A percentile compares a stretch with the other conserved stretches of the same genome.
These are phyloP conservation scores for Ceryle rudis DNA, from an alignment of 2,797 vertebrate species.

Conservation along the genomic window DNA sequence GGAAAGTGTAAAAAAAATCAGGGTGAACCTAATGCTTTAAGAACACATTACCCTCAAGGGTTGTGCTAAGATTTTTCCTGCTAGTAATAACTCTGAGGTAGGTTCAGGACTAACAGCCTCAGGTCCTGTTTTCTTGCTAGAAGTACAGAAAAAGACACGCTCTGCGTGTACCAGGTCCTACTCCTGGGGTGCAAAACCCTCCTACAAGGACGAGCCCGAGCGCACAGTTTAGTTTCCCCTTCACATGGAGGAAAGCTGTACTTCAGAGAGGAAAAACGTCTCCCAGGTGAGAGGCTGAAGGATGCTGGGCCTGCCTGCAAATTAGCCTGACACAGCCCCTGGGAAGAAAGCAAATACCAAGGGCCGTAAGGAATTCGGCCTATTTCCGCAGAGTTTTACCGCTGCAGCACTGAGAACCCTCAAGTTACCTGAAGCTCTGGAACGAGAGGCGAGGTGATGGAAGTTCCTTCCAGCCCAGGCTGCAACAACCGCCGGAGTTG, in stretches of 20 bases:
- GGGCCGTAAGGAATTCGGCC: background rate
- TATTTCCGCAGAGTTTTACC: accelerated
- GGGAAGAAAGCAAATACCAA: background rate
- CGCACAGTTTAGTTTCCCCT: accelerated
- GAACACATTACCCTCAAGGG: background rate
- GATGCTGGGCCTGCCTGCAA: background rate
- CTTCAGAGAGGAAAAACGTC: background rate
- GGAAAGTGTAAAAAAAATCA: background rate
- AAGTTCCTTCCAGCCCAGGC: background rate
- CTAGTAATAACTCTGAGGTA: background rate
- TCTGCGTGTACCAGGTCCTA: background rate
- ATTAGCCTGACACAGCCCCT: background rate
- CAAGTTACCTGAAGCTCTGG: background rate
- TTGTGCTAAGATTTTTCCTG: background rate
- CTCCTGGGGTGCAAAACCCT: background rate
- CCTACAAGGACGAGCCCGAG: background rate
- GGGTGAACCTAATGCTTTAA: background rate
- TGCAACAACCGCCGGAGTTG: background rate
- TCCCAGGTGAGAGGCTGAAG: background rate
- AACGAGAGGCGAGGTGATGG: accelerated
- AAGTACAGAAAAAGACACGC: background rate
- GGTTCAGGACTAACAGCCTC: background rate
- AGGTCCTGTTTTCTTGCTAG: background rate
- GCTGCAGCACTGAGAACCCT: background rate
- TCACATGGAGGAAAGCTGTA: accelerated